Percentiles rank a stretch among this genome's conserved stretches.
Conservation (phyloP, 2,888 invertebrate genomes). For the Exephanes ischioxanthus region DNA sequence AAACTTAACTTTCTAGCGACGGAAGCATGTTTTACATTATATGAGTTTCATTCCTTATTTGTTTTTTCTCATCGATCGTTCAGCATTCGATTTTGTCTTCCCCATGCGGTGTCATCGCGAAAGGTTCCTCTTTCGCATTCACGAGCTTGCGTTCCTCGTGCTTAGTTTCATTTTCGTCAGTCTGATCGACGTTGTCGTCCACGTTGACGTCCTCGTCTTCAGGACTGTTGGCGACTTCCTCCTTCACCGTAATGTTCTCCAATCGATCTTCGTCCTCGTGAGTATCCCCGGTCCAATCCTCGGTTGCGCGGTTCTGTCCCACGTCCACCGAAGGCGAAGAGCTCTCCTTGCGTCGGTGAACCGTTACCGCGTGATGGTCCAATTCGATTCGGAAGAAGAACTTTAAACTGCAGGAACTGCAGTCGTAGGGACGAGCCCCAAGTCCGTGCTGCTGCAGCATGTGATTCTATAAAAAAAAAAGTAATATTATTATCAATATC, state of each 20-base stretch:
- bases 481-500: slow-evolving; percentile 9
- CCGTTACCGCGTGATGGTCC: slow-evolving; percentile 90
- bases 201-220: slow-evolving; percentile 71
- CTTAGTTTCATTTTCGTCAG: slow-evolving; percentile 29
- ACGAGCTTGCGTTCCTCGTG: slow-evolving; percentile 5
- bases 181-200: slow-evolving; percentile 70
- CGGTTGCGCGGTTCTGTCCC: slow-evolving; percentile 16
- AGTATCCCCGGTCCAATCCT: slow-evolving; percentile 25
- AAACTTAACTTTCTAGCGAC: slow-evolving; percentile 6
- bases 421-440: slow-evolving; percentile 94
- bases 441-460: slow-evolving; percentile 92
- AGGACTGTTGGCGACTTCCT: slow-evolving; percentile 73
- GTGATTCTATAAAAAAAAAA: slow-evolving; percentile 88
- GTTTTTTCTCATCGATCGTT: not conserved
- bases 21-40: slow-evolving; percentile 9
- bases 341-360: slow-evolving; percentile 70
- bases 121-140: slow-evolving; percentile 49
- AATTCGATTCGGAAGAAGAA: slow-evolving; percentile 97
- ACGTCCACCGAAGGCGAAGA: slow-evolving; percentile 49
- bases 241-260: slow-evolving; percentile 74
- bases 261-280: slow-evolving; percentile 37
- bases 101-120: not conserved
- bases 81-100: slow-evolving; percentile 49
- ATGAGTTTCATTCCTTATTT: not conserved
- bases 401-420: slow-evolving; percentile 92